Evolutionary conservation across 64 coral and sea anemone species (phyloP), one percentile per base, ranked within the genome.

Genomic region (Montipora efflorescens): DNA sequence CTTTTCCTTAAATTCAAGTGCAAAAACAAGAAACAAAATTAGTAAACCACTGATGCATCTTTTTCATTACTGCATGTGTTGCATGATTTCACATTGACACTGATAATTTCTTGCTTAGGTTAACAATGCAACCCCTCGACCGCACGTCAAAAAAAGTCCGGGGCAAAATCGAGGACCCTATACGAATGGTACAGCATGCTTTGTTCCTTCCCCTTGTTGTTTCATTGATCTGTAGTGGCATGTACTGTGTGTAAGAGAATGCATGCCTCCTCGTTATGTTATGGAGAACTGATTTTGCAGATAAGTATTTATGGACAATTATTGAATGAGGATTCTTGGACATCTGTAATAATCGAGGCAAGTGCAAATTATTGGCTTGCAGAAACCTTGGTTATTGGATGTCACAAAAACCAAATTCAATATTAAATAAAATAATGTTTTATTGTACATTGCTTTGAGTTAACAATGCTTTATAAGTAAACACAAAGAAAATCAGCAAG

Each of bases 151-250:
- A 99, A 96, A 96, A 96, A 96, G 98, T 90, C 98, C 98, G 61
- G 83, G 80, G 68, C 92, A 93, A 93, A 96, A 93, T 86, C 94
- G 95, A 90, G 98, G 98, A 99, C 73, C 95, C 70, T 94, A 95
- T 95, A 97, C 91, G 75, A 96, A 99, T 95, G 98, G 98, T 99
- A 99, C 98, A 91, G 98, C 98, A 99, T 99, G 98, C 92, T 82
- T 90, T 92, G 68, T 92, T 83, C 36, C 61, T 79, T 67, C 57
- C 71, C 75, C 87, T 61, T 75, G 23, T 64, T 18, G 14, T 77
- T 89, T 76, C 73, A 18, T 78, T 84, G 81, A 84, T 84, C 62
- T 86, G 46, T 86, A 86, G 82, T 72, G 82, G 82, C 82, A 71
- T 86, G 82, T 71, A 71, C 82, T 86, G 82, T 86, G 64, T 86